Conservation (phyloP, 2,797 vertebrate genomes). For the Graptemys geographica region DNA sequence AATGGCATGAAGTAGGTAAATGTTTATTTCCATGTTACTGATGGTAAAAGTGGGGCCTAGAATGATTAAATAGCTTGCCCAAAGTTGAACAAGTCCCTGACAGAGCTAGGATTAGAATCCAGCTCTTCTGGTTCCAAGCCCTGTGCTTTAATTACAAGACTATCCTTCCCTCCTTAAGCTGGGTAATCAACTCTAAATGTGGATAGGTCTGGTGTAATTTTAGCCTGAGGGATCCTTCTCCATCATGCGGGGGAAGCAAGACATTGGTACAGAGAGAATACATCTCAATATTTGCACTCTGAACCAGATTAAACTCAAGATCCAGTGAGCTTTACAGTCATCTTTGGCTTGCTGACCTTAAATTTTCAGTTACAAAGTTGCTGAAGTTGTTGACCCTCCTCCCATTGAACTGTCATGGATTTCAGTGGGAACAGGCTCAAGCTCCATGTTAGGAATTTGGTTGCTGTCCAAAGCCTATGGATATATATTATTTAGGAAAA, state of each 20-base stretch:
- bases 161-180: neutral
- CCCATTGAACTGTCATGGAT: rapidly evolving
- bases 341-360: neutral
- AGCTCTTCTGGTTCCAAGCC: neutral
- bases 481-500: neutral
- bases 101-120: neutral
- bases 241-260: neutral
- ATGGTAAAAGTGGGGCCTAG: neutral
- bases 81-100: rapidly evolving
- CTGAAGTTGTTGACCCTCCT: neutral
- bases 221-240: neutral
- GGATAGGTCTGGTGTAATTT: neutral
- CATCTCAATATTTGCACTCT: neutral
- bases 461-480: neutral
- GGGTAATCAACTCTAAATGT: too few relatives aligned
- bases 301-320: rapidly evolving
- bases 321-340: neutral
- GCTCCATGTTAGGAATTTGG: rapidly evolving
- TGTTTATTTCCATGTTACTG: neutral
- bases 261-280: neutral
- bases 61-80: neutral
- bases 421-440: neutral
- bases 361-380: neutral
- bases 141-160: neutral
- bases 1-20: constrained; percentile 3